phyloP scores from a whole-genome alignment of 2,888 invertebrate species.

The Boloria selene region DNA sequence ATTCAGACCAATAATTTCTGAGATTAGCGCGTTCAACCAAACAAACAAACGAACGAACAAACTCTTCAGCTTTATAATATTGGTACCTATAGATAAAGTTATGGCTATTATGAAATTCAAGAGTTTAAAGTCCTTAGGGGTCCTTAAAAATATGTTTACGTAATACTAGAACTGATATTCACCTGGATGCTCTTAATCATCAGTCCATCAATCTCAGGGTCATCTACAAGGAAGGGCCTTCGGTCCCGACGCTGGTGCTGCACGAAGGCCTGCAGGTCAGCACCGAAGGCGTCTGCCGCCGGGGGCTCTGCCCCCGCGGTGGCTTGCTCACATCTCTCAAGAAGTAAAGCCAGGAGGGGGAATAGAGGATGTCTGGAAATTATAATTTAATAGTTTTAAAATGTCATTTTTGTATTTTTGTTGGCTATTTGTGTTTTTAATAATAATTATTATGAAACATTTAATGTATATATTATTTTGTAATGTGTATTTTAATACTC shows the following conservation, averaged over 20 bases:
- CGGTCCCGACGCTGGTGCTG: conserved; percentile 94
- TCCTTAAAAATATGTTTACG: no score
- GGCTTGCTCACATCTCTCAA: conserved; percentile 98
- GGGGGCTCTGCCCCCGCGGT: conserved; percentile 95
- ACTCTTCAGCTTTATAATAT: no score
- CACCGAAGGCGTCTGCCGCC: conserved; percentile 91
- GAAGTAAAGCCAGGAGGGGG: conserved; percentile 93
- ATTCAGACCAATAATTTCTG: no score
- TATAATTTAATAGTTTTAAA: neutral
- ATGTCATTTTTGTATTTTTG: no score
- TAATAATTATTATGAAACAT: no score
- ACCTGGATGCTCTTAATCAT: conserved; percentile 82
- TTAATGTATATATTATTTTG: no score
- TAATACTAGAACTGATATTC: neutral
- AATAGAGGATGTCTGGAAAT: conserved; percentile 93
- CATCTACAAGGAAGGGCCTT: conserved; percentile 92
- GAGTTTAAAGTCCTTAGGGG: neutral
- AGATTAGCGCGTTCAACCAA: no score
- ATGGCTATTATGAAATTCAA: no score
- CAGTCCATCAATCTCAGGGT: conserved; percentile 96
- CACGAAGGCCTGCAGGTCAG: conserved; percentile 94
- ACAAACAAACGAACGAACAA: no score
- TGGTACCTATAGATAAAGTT: no score
- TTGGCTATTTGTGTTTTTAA: no score
- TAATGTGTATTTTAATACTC: no score